These are phyloP conservation scores for Notarius lentiginosus DNA, from an alignment of 2,113 vertebrate species.

Conservation along the genomic window DNA sequence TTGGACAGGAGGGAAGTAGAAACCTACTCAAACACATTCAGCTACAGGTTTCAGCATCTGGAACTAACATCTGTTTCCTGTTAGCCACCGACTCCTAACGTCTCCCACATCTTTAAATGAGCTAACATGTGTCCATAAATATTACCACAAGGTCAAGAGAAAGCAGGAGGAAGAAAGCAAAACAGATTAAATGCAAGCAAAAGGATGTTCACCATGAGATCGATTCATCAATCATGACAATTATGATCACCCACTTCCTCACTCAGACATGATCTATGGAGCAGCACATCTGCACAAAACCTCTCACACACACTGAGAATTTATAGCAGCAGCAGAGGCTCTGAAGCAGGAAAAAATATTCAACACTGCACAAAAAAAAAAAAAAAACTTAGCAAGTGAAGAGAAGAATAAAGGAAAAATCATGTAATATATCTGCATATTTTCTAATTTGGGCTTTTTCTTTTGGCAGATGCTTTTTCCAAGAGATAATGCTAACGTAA, in stretches of 20 bases:
- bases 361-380: not conserved
- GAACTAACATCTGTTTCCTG: slow-evolving; percentile 59
- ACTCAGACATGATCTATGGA: not conserved
- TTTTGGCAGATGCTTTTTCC: not conserved
- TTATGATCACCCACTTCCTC: slow-evolving; percentile 33
- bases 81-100: slow-evolving; percentile 27
- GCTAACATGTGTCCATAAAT: slow-evolving; percentile 40
- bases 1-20: slow-evolving; percentile 8
- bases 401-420: not conserved
- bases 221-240: slow-evolving; percentile 16
- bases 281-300: slow-evolving; percentile 9
- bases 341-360: not conserved
- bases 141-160: not conserved
- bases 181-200: not conserved
- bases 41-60: slow-evolving; percentile 17
- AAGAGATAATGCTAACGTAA: not conserved
- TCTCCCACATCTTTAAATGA: slow-evolving; percentile 26
- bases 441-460: not conserved
- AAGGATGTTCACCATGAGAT: not conserved
- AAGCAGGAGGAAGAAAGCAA: slow-evolving; percentile 21
- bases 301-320: not conserved
- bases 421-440: not conserved
- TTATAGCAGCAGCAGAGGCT: not conserved
- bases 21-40: not conserved
- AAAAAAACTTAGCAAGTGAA: not conserved